phyloP scores from a whole-genome alignment of 2,113 vertebrate genomes.

The Mola mola region DNA sequence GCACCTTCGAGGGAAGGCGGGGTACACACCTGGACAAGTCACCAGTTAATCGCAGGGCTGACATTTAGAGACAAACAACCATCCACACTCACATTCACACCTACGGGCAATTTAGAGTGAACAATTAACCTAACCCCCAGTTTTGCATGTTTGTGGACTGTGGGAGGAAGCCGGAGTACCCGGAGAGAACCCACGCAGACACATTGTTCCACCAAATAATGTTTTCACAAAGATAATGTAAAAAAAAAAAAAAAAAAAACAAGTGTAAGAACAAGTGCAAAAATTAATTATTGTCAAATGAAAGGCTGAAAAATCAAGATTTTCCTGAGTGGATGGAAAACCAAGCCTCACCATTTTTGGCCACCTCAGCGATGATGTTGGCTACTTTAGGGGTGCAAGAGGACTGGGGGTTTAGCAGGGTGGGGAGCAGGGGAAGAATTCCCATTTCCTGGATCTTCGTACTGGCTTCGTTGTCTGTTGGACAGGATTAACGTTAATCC shows the following conservation, averaged over 20 bases:
- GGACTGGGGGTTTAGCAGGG: conserved; percentile 87
- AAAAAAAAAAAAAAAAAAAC: neutral
- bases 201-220: conserved; percentile 20
- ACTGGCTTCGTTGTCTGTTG: conserved; percentile 93
- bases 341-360: conserved; percentile 93
- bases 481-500: conserved; percentile 6
- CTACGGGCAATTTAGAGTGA: too few species aligned
- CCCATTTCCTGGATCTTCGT: conserved; percentile 94
- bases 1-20: too few species aligned
- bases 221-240: conserved; percentile 70
- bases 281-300: too few species aligned
- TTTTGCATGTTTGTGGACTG: too few species aligned
- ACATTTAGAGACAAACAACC: too few species aligned
- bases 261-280: too few species aligned
- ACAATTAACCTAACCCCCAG: too few species aligned
- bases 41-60: too few species aligned
- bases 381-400: conserved; percentile 94
- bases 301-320: too few species aligned
- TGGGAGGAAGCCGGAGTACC: neutral
- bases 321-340: conserved; percentile 15
- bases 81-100: too few species aligned
- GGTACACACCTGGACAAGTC: too few species aligned
- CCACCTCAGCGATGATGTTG: conserved; percentile 97
- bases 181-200: too few species aligned
- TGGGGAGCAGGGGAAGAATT: conserved; percentile 87